Evolutionary conservation across 2,888 invertebrate genomes (phyloP).

Genomic region (Theretra japonica): DNA sequence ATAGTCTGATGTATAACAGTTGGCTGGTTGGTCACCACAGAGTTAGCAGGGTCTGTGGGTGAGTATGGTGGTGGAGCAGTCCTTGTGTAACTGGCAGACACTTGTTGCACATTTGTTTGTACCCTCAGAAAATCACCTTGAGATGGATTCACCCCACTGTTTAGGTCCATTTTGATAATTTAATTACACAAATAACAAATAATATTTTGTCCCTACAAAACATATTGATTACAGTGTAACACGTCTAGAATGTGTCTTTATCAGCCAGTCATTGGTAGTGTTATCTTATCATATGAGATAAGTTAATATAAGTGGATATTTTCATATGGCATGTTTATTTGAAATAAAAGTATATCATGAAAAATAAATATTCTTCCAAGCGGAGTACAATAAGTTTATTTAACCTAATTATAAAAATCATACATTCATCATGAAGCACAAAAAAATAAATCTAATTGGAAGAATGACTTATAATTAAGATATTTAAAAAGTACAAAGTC

Average conservation of each 20-base stretch:
- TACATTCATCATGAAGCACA: slow-evolving; percentile 19
- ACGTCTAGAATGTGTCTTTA: slow-evolving; percentile 49
- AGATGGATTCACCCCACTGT: slow-evolving; percentile 48
- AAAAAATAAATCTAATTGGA: slow-evolving; percentile 13
- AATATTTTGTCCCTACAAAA: slow-evolving; percentile 41
- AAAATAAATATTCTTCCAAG: slow-evolving; percentile 1
- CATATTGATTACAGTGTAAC: slow-evolving; percentile 52
- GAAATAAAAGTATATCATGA: slow-evolving; percentile 15
- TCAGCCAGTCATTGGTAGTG: slow-evolving; percentile 46
- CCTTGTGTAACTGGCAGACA: slow-evolving; percentile 44
- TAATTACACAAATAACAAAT: slow-evolving; percentile 37
- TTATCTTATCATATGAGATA: slow-evolving; percentile 62
- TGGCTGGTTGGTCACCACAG: slow-evolving; percentile 48
- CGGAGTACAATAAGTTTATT: slow-evolving; percentile 33
- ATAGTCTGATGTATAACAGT: slow-evolving; percentile 61
- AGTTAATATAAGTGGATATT: slow-evolving; percentile 45
- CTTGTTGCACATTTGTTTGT: slow-evolving; percentile 48
- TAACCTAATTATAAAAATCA: slow-evolving; percentile 32
- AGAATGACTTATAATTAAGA: slow-evolving; percentile 3
- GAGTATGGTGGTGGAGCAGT: slow-evolving; percentile 74
- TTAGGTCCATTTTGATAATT: slow-evolving; percentile 50
- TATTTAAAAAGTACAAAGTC: slow-evolving; percentile 2
- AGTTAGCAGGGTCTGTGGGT: slow-evolving; percentile 36
- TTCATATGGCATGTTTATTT: slow-evolving; percentile 34
- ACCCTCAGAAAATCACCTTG: slow-evolving; percentile 43